phyloP scores from a whole-genome alignment of 2,888 invertebrate genomes.

The Caenorhabditis japonica region DNA sequence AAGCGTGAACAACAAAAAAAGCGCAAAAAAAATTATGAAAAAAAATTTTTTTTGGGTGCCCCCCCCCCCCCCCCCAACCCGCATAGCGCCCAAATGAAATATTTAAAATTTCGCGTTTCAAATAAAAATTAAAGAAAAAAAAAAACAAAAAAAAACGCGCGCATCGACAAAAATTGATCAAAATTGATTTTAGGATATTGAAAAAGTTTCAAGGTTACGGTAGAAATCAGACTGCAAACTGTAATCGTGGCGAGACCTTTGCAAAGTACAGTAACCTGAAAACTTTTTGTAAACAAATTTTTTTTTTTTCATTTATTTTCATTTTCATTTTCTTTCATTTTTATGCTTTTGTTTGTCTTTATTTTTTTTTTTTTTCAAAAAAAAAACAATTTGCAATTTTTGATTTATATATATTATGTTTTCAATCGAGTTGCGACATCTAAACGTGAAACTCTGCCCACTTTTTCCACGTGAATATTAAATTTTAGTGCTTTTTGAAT shows the following conservation, averaged over 20 bases:
- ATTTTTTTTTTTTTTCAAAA: background rate
- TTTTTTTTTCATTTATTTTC: background rate
- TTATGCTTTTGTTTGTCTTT: background rate
- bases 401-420: slow-evolving; percentile 4
- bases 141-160: no score
- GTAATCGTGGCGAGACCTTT: slow-evolving; percentile 28
- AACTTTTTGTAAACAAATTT: slow-evolving; percentile 3
- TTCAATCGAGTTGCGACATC: background rate
- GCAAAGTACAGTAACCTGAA: slow-evolving; percentile 11
- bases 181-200: background rate
- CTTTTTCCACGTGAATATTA: no score
- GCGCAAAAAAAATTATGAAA: no score
- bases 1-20: no score
- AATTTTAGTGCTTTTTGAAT: no score
- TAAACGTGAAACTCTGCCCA: background rate
- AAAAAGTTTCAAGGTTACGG: slow-evolving; percentile 7
- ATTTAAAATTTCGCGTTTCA: no score
- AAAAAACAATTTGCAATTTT: slow-evolving; percentile 2
- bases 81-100: no score
- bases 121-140: slow-evolving; percentile 1
- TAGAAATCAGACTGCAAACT: slow-evolving; percentile 8
- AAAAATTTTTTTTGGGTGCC: no score
- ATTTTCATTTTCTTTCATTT: background rate
- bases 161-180: slow-evolving; percentile 7
- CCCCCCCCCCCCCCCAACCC: no score